A percentile compares a stretch with the other conserved stretches of the same genome.
phyloP scores from a whole-genome alignment of 2,113 vertebrate species.

The Erythrolamprus reginae region DNA sequence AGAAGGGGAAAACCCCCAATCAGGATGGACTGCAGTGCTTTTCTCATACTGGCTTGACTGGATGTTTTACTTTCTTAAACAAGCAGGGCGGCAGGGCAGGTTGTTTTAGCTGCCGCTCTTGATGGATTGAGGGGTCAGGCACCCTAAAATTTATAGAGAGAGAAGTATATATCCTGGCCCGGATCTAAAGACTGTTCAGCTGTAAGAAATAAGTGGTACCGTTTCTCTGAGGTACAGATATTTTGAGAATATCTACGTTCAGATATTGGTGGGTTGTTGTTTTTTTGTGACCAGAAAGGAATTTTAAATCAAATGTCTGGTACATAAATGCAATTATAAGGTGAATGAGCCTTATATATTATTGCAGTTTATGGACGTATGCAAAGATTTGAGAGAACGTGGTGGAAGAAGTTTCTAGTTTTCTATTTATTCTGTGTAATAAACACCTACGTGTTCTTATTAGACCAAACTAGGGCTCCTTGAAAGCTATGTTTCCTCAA shows the following conservation, averaged over 20 bases:
- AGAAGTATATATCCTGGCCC: background rate
- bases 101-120: background rate
- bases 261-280: background rate
- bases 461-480: background rate
- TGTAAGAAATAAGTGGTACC: background rate
- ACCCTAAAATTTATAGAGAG: background rate
- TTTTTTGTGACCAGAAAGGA: background rate
- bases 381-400: background rate
- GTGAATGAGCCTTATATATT: background rate
- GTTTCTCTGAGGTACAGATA: background rate
- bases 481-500: background rate
- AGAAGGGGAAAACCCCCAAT: background rate
- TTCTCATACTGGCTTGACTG: background rate
- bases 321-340: background rate
- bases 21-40: background rate
- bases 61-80: background rate
- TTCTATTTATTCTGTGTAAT: background rate
- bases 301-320: fast-evolving
- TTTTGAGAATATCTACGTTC: background rate
- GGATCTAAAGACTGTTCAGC: background rate
- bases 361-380: background rate
- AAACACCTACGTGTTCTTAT: background rate
- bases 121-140: background rate
- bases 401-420: background rate
- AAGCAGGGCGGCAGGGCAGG: fast-evolving